Evolutionary conservation across 2,113 vertebrate species (phyloP), one percentile per base, ranked within the genome.

Genomic region (Plestiodon gilberti): DNA sequence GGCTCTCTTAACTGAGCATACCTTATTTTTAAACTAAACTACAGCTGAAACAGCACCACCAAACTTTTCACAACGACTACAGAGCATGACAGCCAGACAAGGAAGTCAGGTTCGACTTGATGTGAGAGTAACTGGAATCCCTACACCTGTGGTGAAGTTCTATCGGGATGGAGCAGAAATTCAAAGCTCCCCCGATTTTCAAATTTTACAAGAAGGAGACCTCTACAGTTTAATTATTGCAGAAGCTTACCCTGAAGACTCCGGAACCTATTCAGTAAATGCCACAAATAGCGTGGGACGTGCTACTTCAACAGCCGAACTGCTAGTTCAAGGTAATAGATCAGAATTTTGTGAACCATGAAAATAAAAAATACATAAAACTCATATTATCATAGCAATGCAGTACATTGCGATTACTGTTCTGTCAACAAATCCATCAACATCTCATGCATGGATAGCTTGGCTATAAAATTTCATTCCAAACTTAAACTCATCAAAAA

Each of bases 141-240:
- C 99, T 94, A 97, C 98, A 96, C 98, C 99, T 96, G 96, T 97
- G 95, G 98, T 99, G 94, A 99, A 99, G 96, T 99, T 99, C 96
- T 99, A 98, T 95, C 97, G 98, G 95, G 99, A 99, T 38, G 98
- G 99, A 96, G 98, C 98, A 30, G 99, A 99, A 98, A 99, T 99
- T 91, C 98, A 98, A 96, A 99, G 98, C 97, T 99, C 99, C 83
- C 95, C 97, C 71, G 99, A 99, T 97, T 99, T 99, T 92, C 97
- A 97, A 97, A 98, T 99, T 97, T 95, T 96, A 92, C 98, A 98
- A 95, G 98, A 99, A 89, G 98, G 97, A 93, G 98, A 99, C 94
- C 97, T 97, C 96, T 98, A 99, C 97, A 98, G 98, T 95, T 96
- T 99, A 97, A 95, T 99, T 92, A 99, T 99, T 91, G 97, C 97